A percentile compares a stretch with the other conserved stretches of the same genome.
Evolutionary conservation across 1,140 invertebrate species (phyloP).

Genomic region (Helicoverpa armigera): DNA sequence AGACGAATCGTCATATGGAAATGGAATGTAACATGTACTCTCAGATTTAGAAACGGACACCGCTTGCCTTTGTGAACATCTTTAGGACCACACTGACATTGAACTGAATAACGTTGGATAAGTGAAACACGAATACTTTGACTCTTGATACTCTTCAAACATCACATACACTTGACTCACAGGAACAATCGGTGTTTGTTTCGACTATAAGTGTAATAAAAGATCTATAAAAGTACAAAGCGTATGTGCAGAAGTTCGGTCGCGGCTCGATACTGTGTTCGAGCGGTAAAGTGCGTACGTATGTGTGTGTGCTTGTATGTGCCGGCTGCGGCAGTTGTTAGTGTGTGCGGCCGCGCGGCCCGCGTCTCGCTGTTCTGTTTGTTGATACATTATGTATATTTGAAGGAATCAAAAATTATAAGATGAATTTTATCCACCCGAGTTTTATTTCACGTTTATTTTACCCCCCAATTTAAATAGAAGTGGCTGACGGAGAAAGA

Average conservation of each 20-base stretch:
- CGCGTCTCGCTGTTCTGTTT: constrained; percentile 84
- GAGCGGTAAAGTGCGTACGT: constrained; percentile 60
- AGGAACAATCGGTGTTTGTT: constrained; percentile 51
- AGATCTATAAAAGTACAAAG: constrained; percentile 73
- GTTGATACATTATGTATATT: constrained; percentile 86
- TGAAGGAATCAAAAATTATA: constrained; percentile 87
- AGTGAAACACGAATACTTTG: not conserved
- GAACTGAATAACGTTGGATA: not conserved
- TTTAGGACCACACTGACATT: not conserved
- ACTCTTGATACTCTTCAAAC: not conserved
- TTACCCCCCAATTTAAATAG: not conserved
- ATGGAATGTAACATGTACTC: constrained; percentile 70
- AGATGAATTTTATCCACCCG: constrained; percentile 71
- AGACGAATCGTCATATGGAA: constrained; percentile 70
- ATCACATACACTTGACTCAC: constrained; percentile 14
- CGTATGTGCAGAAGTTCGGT: constrained; percentile 84
- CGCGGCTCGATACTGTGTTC: constrained; percentile 69
- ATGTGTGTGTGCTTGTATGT: constrained; percentile 60
- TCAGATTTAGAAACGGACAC: constrained; percentile 58
- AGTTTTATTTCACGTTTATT: constrained; percentile 35
- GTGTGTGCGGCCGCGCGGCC: constrained; percentile 61
- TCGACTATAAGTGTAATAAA: constrained; percentile 58
- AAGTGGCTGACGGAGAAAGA: too few species aligned
- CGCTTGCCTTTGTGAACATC: constrained; percentile 49
- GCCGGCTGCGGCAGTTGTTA: constrained; percentile 46